Base-by-base conservation (phyloP, 1,140 invertebrate genomes). In the Idris sp. region DNA sequence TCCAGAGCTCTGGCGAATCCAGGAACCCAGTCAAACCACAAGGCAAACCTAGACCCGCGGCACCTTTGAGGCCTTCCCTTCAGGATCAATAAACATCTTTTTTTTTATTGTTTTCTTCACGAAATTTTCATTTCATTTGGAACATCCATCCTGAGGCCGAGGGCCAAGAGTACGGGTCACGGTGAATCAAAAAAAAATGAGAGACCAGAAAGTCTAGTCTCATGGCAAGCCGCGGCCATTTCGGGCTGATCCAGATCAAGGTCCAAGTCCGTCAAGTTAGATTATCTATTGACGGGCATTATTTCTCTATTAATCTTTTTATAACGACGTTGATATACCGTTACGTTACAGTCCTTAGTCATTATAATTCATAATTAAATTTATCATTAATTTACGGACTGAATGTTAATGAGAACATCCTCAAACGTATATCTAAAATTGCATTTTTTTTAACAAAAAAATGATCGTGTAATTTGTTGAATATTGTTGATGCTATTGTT, bases 1-100 rank as follows among this genome's bases (percentile, higher is more conserved):
- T 94, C 79, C 90, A 92, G 80, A 90, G 89, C 84, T 90, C 90
- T 79, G 90, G 89, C 75, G 86, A 88, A 56, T 79, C 83, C 16
- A 88, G 87, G 78, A 85, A 88, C 46, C 62, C 83, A 8, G 83
- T 83, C 72, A 82, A 86, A 80, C 84, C 85, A 68, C 82, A 83
- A 38, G 79, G 80, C 75, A 88, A 88, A 84, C 86, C 88, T 76
- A 90, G 90, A 86, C 88, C 89, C 62, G 43, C 76, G 10, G 73
- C 64, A 56, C 68, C 76, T 58, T 69, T 69, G 28, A 78, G 76
- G 73, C 73, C 76, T 22, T 71, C 76, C 68, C 59, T 58, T 44
- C 76, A 78, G 64, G 76, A 78, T 18, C 67, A 77, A 78, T 78
- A 78, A 72, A 71, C 26, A 2, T 13, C 19, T 36, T 36, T 49